A percentile compares a stretch with the other conserved stretches of the same genome.
Evolutionary conservation across 1,140 invertebrate species (phyloP).

Genomic region (Chironomus tepperi): DNA sequence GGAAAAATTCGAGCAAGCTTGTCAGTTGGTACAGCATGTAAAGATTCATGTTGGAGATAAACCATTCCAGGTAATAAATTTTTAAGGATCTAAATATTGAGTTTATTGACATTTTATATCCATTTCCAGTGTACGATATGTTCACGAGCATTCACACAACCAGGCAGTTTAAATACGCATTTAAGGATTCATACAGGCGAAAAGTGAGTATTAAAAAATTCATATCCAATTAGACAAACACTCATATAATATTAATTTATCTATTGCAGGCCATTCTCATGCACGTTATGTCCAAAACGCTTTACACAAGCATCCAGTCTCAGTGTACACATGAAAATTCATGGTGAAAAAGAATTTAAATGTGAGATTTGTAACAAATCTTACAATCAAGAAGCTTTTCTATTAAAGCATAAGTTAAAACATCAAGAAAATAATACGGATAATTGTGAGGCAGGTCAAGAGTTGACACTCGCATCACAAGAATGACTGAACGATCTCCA

Average conservation of each 20-base stretch:
- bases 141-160: slow-evolving; percentile 59
- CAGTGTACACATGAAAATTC: slow-evolving; percentile 54
- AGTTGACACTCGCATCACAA: neutral
- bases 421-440: neutral
- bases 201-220: slow-evolving; percentile 26
- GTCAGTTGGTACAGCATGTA: slow-evolving; percentile 52
- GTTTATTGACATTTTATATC: neutral
- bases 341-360: slow-evolving; percentile 39
- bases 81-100: slow-evolving; percentile 13
- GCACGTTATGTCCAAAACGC: slow-evolving; percentile 50
- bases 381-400: slow-evolving; percentile 40
- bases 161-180: slow-evolving; percentile 61
- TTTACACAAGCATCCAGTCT: slow-evolving; percentile 51
- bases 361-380: slow-evolving; percentile 40
- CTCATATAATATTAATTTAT: too few species aligned
- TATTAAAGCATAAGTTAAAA: slow-evolving; percentile 34
- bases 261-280: slow-evolving; percentile 38
- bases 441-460: neutral
- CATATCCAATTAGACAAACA: neutral
- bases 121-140: slow-evolving; percentile 57
- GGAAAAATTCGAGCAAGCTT: slow-evolving; percentile 49
- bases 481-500: neutral
- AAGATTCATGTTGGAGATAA: slow-evolving; percentile 42
- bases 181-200: slow-evolving; percentile 60
- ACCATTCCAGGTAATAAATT: neutral